Evolutionary conservation across 2,888 invertebrate species (phyloP), one percentile per base, ranked within the genome.

Genomic region (Leucania comma): DNA sequence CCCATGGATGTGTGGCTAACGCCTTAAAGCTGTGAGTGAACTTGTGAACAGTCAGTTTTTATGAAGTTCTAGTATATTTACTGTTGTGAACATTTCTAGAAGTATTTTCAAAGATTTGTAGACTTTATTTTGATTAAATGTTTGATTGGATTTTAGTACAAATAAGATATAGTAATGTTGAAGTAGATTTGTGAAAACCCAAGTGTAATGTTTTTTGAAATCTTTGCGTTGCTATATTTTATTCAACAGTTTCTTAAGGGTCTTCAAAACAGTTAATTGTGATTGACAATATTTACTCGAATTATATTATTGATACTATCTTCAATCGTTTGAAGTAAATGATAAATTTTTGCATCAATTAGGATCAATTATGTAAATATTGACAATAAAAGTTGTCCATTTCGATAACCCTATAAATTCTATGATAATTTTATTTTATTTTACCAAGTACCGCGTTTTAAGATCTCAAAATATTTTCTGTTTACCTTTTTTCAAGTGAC

Each of bases 1-100:
- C 98, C 98, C 1, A 93, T 98, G 71, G 97, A 97, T 86, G 96
- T 97, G 20, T 98, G 97, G 98, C 96, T 98, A 50, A 95, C 90
- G 64, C 93, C 95, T 72, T 96, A 93, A 86, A 66, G n/a, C 64
- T 67, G 67, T 75, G 68, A 64, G 73, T 72, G 57, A 54, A 54
- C 29, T 46, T 59, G 32, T 42, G 54, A 68, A 69, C 68, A 66
- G 42, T 59, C 54, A 48, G 32, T 50, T 22, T 0, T 35, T 17
- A 3, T 24, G 38, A 70, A 58, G 56, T 66, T 32, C 76, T 69
- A 26, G 29, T 68, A 38, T 24, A 50, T 22, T 56, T 61, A 24
- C 42, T 69, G 57, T 59, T 82, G 66, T 69, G 79, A 63, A 32
- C 64, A 38, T 61, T 72, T 66, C 17, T 63, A 17, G n/a, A 20